Evolutionary conservation across 2,113 vertebrate genomes (phyloP).

Genomic region (Saccopteryx bilineata): DNA sequence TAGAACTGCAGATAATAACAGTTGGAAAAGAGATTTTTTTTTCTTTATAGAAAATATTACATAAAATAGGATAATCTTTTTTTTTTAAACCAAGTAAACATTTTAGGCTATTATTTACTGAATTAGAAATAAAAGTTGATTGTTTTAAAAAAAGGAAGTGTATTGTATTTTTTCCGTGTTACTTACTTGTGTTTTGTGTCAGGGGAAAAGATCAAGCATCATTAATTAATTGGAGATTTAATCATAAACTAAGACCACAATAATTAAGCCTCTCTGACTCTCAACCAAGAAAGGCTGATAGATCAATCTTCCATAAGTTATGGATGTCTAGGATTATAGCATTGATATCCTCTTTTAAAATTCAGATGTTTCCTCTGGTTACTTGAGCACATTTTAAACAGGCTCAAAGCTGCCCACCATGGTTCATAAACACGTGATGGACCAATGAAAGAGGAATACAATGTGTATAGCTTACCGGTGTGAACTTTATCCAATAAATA

Average conservation of each 20-base stretch:
- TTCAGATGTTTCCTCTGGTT: background rate
- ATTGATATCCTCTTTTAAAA: background rate
- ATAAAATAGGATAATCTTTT: background rate
- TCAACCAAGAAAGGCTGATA: background rate
- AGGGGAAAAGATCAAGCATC: background rate
- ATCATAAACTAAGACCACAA: background rate
- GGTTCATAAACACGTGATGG: background rate
- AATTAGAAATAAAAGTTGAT: conserved; percentile 45
- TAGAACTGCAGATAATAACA: background rate
- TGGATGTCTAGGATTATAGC: background rate
- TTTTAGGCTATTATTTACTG: conserved; percentile 50
- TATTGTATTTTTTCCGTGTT: background rate
- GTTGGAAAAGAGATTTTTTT: background rate
- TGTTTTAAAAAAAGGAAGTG: background rate
- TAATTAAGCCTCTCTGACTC: conserved; percentile 42
- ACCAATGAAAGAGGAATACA: background rate
- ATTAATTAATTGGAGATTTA: conserved; percentile 44
- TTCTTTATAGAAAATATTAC: background rate
- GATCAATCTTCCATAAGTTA: background rate
- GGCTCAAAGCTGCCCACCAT: background rate
- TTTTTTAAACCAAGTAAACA: background rate
- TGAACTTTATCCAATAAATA: background rate
- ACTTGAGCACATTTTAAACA: background rate
- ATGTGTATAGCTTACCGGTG: background rate
- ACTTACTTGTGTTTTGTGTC: conserved; percentile 54